Evolutionary conservation across 2,888 invertebrate species (phyloP), one percentile per base, ranked within the genome.

Genomic region (Pollenia labialis): DNA sequence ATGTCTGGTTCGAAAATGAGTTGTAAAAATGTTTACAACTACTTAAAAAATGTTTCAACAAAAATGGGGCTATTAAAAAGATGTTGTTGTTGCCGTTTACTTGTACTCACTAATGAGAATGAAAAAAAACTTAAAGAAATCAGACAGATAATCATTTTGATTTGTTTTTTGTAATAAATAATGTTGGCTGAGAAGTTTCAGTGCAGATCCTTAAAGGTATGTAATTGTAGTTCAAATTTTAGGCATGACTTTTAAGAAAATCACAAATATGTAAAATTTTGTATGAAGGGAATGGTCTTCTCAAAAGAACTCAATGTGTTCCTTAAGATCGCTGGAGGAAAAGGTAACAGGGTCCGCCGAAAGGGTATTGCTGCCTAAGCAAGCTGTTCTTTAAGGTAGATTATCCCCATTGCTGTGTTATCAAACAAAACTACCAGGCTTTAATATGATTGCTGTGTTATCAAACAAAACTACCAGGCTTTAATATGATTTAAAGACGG

Each of bases 1-100:
- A 50, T 11, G 62, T 54, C 50, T 79, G 62, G 16, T 44, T 75
- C 44, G 52, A 79, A 83, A 80, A 80, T 79, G 50, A 86, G 56
- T 80, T 79, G 85, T 79, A 75, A 79, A 23, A 77, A 44, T 81
- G 81, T 72, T 81, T 81, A 71, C 75, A 82, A 82, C 52, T 76
- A 54, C 82, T 76, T 76, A 56, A 76, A 69, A 82, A 62, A 75
- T 54, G 69, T 62, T 52, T 68, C 18, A 40, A 46, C 40, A 75
- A 14, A 62, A 69, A 71, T 76, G 50, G 60, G 44, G 46, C 10
- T 58, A 66, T 68, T 74, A 72, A 66, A 50, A 32, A 32, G 32
- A 11, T 54, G 32, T 42, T 46, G n/a, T 50, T 80, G 44, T 66
- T 48, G 50, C 23, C 14, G 44, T 42, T 48, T 68, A 60, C 72